These are phyloP conservation scores for Pogona vitticeps DNA, from an alignment of 2,113 vertebrate genomes.

Conservation along the genomic window DNA sequence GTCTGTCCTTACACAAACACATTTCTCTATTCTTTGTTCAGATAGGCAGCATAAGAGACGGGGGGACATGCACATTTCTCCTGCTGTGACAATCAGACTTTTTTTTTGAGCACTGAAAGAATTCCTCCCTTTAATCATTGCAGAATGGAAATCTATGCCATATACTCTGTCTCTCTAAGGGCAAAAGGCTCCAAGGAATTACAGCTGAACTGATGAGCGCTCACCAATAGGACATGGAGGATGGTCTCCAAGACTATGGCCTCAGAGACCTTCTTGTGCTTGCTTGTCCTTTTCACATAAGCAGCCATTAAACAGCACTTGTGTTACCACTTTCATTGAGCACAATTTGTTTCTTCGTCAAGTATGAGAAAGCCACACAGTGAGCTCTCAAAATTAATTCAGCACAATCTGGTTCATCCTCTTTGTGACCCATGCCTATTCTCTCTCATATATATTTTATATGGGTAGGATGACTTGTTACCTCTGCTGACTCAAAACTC, in stretches of 20 bases:
- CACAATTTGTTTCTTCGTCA: constrained; percentile 1
- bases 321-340: neutral
- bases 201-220: too few species aligned
- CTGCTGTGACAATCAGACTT: too few species aligned
- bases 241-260: neutral
- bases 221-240: too few species aligned
- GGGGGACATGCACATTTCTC: too few species aligned
- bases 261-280: neutral
- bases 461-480: constrained; percentile 65
- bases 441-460: constrained; percentile 41
- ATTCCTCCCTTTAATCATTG: too few species aligned
- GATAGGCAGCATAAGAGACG: too few species aligned
- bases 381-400: constrained; percentile 43
- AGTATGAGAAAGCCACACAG: neutral
- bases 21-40: too few species aligned
- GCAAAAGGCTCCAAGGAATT: neutral
- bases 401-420: constrained; percentile 2
- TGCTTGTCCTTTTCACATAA: neutral
- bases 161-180: too few species aligned
- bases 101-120: too few species aligned
- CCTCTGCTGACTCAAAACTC: constrained; percentile 75
- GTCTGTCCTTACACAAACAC: too few species aligned
- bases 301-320: neutral
- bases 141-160: too few species aligned
- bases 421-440: constrained; percentile 44